Evolutionary conservation across 2,888 invertebrate genomes (phyloP).

Genomic region (Torymus texanus): DNA sequence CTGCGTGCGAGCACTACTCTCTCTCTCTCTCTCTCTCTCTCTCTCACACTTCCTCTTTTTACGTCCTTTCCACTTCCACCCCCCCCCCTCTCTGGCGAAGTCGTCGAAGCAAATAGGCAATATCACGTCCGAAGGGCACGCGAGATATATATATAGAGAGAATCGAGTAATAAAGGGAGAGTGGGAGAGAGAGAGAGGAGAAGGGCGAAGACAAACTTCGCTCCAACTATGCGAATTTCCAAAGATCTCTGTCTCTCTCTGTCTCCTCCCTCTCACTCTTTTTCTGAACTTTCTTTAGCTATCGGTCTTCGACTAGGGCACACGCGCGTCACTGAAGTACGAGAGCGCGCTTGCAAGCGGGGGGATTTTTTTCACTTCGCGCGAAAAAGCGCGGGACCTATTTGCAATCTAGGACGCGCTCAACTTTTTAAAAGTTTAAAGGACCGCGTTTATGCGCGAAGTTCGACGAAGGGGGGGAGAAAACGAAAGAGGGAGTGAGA

Average conservation of each 20-base stretch:
- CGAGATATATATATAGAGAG: neutral
- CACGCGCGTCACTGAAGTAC: constrained; percentile 14
- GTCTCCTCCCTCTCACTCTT: constrained; percentile 13
- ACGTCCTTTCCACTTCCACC: neutral
- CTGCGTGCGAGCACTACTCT: no score
- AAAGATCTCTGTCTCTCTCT: constrained; percentile 1
- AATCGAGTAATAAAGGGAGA: constrained; percentile 46
- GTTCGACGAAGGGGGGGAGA: neutral
- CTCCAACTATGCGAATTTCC: constrained; percentile 46
- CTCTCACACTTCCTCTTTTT: neutral
- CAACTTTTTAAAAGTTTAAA: constrained; percentile 41
- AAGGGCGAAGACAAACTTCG: constrained; percentile 45
- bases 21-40: no score
- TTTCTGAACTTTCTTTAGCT: constrained; percentile 25
- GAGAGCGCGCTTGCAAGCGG: neutral
- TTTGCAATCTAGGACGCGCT: constrained; percentile 44
- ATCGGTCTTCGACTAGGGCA: constrained; percentile 40
- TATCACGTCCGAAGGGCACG: constrained; percentile 31
- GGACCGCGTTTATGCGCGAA: constrained; percentile 41
- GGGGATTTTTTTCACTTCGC: constrained; percentile 45
- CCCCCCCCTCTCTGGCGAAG: neutral
- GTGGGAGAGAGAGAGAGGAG: constrained; percentile 18
- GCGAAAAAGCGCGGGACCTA: constrained; percentile 20
- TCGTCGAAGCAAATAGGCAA: constrained; percentile 35
- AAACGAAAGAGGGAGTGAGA: no score